Evolutionary conservation across 2,797 vertebrate genomes (phyloP).

Genomic region (Hydrolagus colliei): DNA sequence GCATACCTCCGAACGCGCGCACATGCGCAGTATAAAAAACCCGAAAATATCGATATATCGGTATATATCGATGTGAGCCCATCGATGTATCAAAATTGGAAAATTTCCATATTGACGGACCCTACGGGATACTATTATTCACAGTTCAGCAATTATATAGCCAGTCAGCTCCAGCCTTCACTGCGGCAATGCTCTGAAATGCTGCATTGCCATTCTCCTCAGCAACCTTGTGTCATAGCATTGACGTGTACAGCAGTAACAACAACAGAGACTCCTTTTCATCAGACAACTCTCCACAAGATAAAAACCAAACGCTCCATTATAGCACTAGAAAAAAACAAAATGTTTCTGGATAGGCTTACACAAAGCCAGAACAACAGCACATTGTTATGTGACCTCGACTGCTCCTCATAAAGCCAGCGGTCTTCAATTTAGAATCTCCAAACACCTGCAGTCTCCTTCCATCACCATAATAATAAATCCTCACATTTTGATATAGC

Average conservation of each 20-base stretch:
- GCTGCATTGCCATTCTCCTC: conserved; percentile 6
- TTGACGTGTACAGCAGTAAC: background rate
- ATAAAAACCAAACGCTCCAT: background rate
- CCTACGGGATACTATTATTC: too few relatives aligned
- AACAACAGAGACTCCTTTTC: background rate
- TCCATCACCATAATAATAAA: too few relatives aligned
- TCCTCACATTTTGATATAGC: too few relatives aligned
- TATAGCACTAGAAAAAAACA: background rate
- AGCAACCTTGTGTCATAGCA: background rate
- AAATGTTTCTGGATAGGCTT: background rate
- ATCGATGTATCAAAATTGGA: too few relatives aligned
- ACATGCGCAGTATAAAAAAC: too few relatives aligned
- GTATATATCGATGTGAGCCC: too few relatives aligned
- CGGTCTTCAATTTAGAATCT: background rate
- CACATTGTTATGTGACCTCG: background rate
- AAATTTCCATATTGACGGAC: too few relatives aligned
- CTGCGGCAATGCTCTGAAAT: background rate
- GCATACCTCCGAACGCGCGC: too few relatives aligned
- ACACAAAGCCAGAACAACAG: background rate
- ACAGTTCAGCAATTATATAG: background rate
- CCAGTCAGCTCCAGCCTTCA: background rate
- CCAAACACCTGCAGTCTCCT: too few relatives aligned
- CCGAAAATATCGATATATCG: too few relatives aligned
- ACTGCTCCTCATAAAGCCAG: background rate
- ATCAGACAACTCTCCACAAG: background rate